Evolutionary conservation across 2,888 invertebrate genomes (phyloP).

Genomic region (Frankliniella fusca): DNA sequence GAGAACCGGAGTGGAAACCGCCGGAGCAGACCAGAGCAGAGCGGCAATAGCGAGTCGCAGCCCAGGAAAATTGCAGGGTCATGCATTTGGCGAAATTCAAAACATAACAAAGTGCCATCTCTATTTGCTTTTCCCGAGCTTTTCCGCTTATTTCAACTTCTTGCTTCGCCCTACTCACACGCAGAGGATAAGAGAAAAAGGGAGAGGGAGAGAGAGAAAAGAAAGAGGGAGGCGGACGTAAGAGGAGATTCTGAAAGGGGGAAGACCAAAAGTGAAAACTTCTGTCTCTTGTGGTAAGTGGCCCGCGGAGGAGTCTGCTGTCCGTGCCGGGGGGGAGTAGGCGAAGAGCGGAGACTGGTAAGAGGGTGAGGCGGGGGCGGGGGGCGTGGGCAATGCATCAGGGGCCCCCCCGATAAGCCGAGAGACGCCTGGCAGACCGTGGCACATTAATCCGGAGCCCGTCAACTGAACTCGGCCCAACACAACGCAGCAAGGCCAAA

Average conservation of each 20-base stretch:
- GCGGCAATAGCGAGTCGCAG: no score
- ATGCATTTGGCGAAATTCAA: no score
- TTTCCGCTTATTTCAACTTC: no score
- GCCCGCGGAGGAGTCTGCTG: not conserved
- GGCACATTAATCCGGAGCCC: constrained; percentile 21
- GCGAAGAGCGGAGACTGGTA: not conserved
- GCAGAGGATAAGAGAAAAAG: no score
- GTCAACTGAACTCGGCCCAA: constrained; percentile 19
- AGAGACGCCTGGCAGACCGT: not conserved
- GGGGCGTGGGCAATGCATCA: not conserved
- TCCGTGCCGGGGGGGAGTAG: not conserved
- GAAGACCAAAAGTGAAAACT: not conserved
- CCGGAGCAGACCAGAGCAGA: no score
- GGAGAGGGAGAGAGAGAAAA: no score
- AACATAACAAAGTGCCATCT: no score
- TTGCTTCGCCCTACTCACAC: no score
- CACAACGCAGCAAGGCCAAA: not conserved
- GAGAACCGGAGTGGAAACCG: no score
- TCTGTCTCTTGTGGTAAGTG: not conserved
- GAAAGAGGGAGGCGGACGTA: not conserved
- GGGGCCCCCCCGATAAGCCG: not conserved
- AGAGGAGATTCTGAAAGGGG: not conserved
- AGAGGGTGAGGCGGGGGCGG: not conserved
- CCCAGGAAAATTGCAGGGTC: no score
- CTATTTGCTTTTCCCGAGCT: no score